Base-by-base conservation (phyloP, 2,113 vertebrate species). In the Oryzias javanicus region DNA sequence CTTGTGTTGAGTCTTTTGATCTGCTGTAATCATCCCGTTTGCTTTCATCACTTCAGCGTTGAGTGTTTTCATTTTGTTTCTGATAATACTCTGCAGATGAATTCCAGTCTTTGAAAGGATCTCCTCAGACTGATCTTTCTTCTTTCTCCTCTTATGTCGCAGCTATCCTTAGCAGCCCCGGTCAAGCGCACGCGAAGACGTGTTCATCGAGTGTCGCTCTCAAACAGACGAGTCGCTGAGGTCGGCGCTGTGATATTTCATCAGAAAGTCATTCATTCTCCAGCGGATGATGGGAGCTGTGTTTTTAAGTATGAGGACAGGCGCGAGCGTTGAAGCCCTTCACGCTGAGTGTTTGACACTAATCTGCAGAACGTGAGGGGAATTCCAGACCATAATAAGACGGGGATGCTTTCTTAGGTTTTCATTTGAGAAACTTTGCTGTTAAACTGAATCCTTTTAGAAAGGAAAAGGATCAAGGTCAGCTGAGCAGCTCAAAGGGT, bases 31-130 rank as follows among this genome's bases (percentile, higher is more conserved):
- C 17, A 44, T 49, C 48, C 25, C 19, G 53, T 46, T 35, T 49
- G 17, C 29, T 63, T 51, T 59, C 41, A 67, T 67, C n/a, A 29
- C 2, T 46, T 20, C 16, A n/a, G 15, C 40, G 19, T 41, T 15
- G 49, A 27, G 51, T 24, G 22, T 42, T 55, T 56, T 52, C 4
- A 49, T 67, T 67, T 53, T 35, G 14, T 60, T 45, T 53, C 35
- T 55, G 10, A 40, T 40, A 41, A 55, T 18, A 52, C 18, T 65
- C 18, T 68, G 60, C 4, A 71, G 44, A 42, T 29, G 8, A 19
- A 48, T 58, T 63, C 35, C 59, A 55, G 22, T 49, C 13, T 10
- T 24, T 46, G 27, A 48, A 44, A 53, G n/a, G 29, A 61, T 14
- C 15, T 56, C 24, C 40, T 52, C n/a, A 53, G 22, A 48, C 45